A percentile compares a stretch with the other conserved stretches of the same genome.
Conservation (phyloP, 2,113 vertebrate species). For the Sinocyclocheilus grahami region DNA sequence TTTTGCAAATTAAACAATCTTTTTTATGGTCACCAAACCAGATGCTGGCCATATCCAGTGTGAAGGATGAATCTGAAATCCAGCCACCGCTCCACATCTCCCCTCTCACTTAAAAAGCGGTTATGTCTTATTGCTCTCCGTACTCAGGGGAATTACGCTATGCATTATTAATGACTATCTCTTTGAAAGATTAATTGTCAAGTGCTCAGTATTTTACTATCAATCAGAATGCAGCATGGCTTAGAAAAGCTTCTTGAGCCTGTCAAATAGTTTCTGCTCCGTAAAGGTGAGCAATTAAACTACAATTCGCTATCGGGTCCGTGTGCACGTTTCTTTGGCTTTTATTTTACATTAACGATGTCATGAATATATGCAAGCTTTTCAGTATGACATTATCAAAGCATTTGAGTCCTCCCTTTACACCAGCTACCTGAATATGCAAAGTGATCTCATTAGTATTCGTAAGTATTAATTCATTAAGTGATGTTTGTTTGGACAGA, state of each 20-base stretch:
- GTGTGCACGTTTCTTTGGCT: neutral
- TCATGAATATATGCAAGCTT: neutral
- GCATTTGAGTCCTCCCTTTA: neutral
- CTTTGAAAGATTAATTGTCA: constrained; percentile 60
- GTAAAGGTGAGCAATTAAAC: constrained; percentile 40
- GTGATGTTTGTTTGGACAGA: neutral
- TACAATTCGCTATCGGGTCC: constrained; percentile 21
- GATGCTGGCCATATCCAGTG: constrained; percentile 39
- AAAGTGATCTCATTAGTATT: neutral
- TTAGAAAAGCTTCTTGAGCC: constrained; percentile 46
- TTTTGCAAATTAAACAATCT: constrained; percentile 34
- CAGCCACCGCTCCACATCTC: constrained; percentile 16
- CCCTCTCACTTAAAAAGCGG: constrained; percentile 50
- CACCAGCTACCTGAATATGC: neutral
- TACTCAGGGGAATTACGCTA: constrained; percentile 39
- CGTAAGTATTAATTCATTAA: neutral
- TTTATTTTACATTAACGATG: neutral
- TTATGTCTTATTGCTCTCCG: constrained; percentile 53
- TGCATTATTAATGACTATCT: constrained; percentile 55
- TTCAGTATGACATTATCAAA: neutral
- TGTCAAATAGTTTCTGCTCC: constrained; percentile 44
- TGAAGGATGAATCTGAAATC: constrained; percentile 30
- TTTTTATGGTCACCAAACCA: constrained; percentile 48
- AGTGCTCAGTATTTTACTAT: constrained; percentile 47
- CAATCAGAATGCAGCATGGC: constrained; percentile 46